phyloP scores from a whole-genome alignment of 2,888 invertebrate species.

The Parascotia fuliginaria region DNA sequence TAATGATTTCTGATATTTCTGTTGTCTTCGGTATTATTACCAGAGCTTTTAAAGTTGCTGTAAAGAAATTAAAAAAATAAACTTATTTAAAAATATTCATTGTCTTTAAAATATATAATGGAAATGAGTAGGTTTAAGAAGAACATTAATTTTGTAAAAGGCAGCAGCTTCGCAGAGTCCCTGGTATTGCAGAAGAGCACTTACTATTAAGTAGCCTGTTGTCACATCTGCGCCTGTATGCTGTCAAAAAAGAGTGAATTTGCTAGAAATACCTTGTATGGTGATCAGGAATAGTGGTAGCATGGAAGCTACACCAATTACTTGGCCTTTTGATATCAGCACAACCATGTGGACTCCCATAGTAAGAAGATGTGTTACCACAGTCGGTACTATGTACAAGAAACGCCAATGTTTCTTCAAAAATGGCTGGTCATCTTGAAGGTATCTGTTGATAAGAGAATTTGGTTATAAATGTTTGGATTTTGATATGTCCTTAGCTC shows the following conservation, averaged over 20 bases:
- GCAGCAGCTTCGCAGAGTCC: too few relatives aligned
- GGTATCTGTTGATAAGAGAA: slow-evolving; percentile 16
- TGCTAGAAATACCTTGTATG: slow-evolving; percentile 39
- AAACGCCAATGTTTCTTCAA: slow-evolving; percentile 41
- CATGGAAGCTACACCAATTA: slow-evolving; percentile 34
- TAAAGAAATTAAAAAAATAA: slow-evolving; percentile 2
- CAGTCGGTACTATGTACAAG: slow-evolving; percentile 25
- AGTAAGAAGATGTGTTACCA: slow-evolving; percentile 22
- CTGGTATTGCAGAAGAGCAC: too few relatives aligned
- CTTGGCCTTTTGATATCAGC: slow-evolving; percentile 16
- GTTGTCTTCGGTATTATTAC: slow-evolving; percentile 33
- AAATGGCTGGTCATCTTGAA: slow-evolving; percentile 25
- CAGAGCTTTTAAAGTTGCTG: slow-evolving; percentile 41
- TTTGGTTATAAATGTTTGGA: neutral
- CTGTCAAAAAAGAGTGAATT: too few relatives aligned
- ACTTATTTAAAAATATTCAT: neutral
- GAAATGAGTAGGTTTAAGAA: too few relatives aligned
- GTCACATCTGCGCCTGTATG: too few relatives aligned
- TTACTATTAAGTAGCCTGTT: too few relatives aligned
- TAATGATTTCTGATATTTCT: slow-evolving; percentile 37
- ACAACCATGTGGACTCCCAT: slow-evolving; percentile 24
- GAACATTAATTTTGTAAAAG: too few relatives aligned
- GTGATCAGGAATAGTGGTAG: slow-evolving; percentile 37
- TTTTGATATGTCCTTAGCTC: too few relatives aligned
- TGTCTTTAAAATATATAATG: too few relatives aligned